phyloP scores from a whole-genome alignment of 2,888 invertebrate genomes.

The Saturnia japonica region DNA sequence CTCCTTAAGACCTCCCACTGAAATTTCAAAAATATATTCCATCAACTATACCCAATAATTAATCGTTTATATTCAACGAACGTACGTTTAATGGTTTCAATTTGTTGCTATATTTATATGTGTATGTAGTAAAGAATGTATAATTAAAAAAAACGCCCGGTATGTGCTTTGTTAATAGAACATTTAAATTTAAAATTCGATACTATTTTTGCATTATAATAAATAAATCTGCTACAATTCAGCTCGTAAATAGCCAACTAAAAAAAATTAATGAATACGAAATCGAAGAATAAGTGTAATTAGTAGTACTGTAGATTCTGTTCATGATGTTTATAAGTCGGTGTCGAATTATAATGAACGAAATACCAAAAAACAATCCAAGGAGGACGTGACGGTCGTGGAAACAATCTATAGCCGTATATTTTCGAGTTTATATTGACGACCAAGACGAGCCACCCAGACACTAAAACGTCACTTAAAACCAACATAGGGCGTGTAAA shows the following conservation, averaged over 20 bases:
- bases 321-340: not conserved
- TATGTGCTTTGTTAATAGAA: slow-evolving; percentile 12
- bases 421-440: slow-evolving; percentile 41
- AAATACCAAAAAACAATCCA: not conserved
- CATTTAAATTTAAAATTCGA: slow-evolving; percentile 10
- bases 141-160: not conserved
- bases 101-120: slow-evolving; percentile 12
- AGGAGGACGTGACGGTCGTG: slow-evolving; percentile 25
- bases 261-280: slow-evolving; percentile 12
- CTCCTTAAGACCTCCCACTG: slow-evolving; percentile 11
- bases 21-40: slow-evolving; percentile 4
- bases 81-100: not conserved
- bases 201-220: not conserved
- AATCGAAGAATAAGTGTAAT: not conserved
- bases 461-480: slow-evolving; percentile 65
- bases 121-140: slow-evolving; percentile 2
- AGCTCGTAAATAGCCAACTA: slow-evolving; percentile 10
- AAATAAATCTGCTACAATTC: slow-evolving; percentile 9
- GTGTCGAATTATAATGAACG: slow-evolving; percentile 2
- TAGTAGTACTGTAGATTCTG: not conserved
- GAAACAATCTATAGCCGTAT: slow-evolving; percentile 32
- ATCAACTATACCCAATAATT: not conserved
- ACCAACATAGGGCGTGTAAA: slow-evolving; percentile 52
- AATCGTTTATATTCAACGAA: slow-evolving; percentile 1
- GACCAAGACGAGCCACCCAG: slow-evolving; percentile 63